Evolutionary conservation across 2,888 invertebrate genomes (phyloP).

Genomic region (Craniophora ligustri): DNA sequence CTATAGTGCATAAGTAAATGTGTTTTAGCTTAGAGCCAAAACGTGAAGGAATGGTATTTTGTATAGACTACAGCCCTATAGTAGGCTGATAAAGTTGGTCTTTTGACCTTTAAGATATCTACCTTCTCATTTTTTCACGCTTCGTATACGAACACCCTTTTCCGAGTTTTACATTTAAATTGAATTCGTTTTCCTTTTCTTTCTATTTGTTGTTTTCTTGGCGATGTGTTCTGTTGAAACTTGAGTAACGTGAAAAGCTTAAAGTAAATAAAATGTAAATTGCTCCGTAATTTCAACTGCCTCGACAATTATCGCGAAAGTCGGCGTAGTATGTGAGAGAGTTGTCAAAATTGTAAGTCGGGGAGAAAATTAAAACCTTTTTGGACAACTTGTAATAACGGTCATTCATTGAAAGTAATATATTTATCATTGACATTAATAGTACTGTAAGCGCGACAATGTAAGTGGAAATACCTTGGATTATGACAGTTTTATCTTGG

Average conservation of each 20-base stretch:
- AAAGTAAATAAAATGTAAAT: constrained; percentile 18
- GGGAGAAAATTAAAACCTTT: constrained; percentile 29
- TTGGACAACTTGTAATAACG: constrained; percentile 34
- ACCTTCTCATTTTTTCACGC: constrained; percentile 10
- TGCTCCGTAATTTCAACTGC: constrained; percentile 26
- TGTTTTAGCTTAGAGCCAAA: no score
- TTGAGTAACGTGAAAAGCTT: constrained; percentile 10
- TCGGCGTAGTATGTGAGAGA: constrained; percentile 15
- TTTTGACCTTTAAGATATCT: constrained; percentile 16
- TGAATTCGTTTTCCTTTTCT: background rate
- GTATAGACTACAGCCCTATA: no score
- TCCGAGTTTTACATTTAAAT: constrained; percentile 1
- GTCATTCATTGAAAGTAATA: constrained; percentile 36
- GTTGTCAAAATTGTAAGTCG: constrained; percentile 28
- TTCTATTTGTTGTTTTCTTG: background rate
- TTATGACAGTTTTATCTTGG: constrained; percentile 57
- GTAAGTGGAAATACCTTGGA: constrained; percentile 48
- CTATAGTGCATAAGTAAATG: no score
- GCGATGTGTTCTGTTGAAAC: background rate
- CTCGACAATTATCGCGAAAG: constrained; percentile 24
- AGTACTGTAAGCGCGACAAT: constrained; percentile 50
- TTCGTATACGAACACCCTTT: constrained; percentile 21
- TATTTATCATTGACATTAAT: constrained; percentile 55
- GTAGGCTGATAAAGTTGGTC: no score
- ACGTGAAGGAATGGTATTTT: no score